Percentiles rank a stretch among this genome's conserved stretches.
These are phyloP conservation scores for Heliothis peltigera DNA, from an alignment of 2,888 invertebrate genomes.

Conservation along the genomic window DNA sequence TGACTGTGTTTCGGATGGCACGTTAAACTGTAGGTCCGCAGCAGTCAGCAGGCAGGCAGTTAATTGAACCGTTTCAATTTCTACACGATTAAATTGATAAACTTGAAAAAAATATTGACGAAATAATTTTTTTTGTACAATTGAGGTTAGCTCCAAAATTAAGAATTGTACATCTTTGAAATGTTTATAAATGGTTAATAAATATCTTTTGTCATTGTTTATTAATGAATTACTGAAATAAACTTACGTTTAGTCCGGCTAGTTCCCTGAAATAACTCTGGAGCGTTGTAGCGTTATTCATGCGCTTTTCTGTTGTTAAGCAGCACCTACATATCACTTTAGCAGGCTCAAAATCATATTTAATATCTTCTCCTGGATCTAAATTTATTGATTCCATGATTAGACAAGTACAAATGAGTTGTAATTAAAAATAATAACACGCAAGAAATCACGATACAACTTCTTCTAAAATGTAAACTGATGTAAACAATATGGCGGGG, in stretches of 20 bases:
- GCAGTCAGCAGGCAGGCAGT: no score
- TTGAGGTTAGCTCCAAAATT: background rate
- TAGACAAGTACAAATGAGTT: background rate
- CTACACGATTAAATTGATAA: no score
- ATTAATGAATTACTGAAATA: background rate
- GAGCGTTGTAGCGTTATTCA: conserved; percentile 64
- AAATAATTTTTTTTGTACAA: background rate
- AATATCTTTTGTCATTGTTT: background rate
- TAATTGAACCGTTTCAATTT: no score
- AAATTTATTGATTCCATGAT: conserved; percentile 46
- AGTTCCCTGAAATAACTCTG: conserved; percentile 72
- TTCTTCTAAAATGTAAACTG: conserved; percentile 44
- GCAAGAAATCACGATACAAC: conserved; percentile 1
- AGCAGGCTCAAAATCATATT: conserved; percentile 61
- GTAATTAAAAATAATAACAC: conserved; percentile 6
- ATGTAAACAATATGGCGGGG: conserved; percentile 53
- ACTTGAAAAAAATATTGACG: background rate
- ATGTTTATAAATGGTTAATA: background rate
- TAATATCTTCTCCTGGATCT: conserved; percentile 55
- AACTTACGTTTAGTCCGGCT: conserved; percentile 77
- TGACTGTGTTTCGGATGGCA: no score
- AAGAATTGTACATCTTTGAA: background rate
- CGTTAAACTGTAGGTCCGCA: no score
- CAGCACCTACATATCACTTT: conserved; percentile 80
- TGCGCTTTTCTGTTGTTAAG: conserved; percentile 73